These are phyloP conservation scores for Troilus luridus DNA, from an alignment of 2,888 invertebrate genomes.

Conservation along the genomic window DNA sequence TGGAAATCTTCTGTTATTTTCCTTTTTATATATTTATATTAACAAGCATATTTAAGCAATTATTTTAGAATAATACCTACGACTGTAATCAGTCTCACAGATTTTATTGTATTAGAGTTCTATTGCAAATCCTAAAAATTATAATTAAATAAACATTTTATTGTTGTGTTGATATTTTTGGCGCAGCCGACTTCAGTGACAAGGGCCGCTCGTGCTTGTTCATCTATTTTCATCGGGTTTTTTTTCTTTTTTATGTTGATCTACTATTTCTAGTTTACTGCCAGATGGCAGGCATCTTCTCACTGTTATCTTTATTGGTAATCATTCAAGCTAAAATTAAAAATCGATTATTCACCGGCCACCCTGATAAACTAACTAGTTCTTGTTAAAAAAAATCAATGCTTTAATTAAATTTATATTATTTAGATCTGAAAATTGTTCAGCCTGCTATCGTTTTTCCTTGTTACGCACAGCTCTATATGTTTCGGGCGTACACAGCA, in stretches of 20 bases:
- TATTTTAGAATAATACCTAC: not conserved
- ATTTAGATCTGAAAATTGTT: not conserved
- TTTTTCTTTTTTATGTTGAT: slow-evolving; percentile 44
- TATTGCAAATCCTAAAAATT: not conserved
- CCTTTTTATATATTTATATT: too few relatives aligned
- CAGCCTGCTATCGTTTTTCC: not conserved
- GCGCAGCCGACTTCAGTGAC: not conserved
- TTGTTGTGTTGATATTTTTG: not conserved
- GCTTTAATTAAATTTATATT: not conserved
- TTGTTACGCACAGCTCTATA: not conserved
- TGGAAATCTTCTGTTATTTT: too few relatives aligned
- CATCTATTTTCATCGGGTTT: slow-evolving; percentile 8
- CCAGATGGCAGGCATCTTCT: slow-evolving; percentile 23
- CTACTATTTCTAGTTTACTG: slow-evolving; percentile 34
- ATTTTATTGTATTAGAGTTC: too few relatives aligned
- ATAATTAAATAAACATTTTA: not conserved
- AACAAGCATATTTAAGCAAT: not conserved
- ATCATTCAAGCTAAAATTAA: not conserved
- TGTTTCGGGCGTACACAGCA: not conserved
- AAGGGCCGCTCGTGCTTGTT: slow-evolving; percentile 5
- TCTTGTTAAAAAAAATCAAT: not conserved
- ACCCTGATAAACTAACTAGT: not conserved
- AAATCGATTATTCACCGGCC: not conserved
- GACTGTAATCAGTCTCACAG: too few relatives aligned
- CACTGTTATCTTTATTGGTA: slow-evolving; percentile 20